Conservation (phyloP, 2,113 vertebrate genomes). For the Poecile atricapillus region DNA sequence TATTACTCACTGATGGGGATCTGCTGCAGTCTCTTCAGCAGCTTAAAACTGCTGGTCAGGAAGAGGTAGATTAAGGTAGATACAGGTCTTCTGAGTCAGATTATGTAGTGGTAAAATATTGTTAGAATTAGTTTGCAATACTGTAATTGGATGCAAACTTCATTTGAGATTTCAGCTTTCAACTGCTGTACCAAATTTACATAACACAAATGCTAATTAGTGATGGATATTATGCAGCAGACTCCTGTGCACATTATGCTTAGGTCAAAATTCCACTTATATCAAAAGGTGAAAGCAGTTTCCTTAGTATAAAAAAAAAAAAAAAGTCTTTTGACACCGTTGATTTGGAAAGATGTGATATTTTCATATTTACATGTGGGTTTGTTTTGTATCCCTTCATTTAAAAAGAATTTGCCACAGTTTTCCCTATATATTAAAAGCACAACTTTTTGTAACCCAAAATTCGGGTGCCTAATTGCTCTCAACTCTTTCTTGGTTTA, state of each 20-base stretch:
- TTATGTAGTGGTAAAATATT: neutral
- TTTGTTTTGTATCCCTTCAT: neutral
- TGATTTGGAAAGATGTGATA: neutral
- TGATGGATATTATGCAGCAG: neutral
- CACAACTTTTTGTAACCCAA: neutral
- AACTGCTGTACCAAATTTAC: neutral
- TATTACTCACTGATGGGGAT: neutral
- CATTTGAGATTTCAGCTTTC: constrained; percentile 8
- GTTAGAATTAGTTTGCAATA: neutral
- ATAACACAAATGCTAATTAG: neutral
- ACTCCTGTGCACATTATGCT: neutral
- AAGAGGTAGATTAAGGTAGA: neutral
- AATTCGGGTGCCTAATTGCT: neutral
- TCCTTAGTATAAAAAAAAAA: neutral
- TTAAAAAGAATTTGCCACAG: neutral
- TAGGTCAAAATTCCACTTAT: neutral
- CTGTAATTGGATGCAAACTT: neutral
- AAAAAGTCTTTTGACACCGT: neutral
- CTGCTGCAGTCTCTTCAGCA: neutral
- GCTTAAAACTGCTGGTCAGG: neutral
- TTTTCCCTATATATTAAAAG: neutral
- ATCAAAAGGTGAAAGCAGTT: neutral
- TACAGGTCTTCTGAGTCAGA: neutral
- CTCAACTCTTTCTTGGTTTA: neutral
- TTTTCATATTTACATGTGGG: neutral